Evolutionary conservation across 2,797 vertebrate genomes (phyloP), one percentile per base, ranked within the genome.

Genomic region (Aeoliscus strigatus): DNA sequence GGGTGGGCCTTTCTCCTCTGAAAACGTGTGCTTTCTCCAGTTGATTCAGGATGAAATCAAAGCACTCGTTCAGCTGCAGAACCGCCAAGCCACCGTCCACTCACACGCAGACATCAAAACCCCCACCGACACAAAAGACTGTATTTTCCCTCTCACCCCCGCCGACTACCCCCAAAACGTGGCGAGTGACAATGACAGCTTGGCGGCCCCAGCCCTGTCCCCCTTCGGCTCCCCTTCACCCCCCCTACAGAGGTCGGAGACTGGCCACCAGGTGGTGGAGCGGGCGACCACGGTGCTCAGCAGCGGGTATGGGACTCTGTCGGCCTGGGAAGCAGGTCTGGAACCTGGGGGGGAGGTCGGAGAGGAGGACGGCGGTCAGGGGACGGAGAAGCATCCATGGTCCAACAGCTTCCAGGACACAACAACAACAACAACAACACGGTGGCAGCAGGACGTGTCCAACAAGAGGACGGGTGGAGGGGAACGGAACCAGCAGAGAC

Each of bases 11-110:
- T 15, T 37, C 4, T 31, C 26, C n/a, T 14, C 25, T 28, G 3
- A 43, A 46, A 26, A 48, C n/a, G 4, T 40, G 4, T 5, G 9
- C 23, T 27, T 29, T 30, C 36, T 40, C 45, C 66, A 99, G 96
- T 85, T 91, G 71, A 93, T 98, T 83, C 94, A 94, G 75, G 89
- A 96, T 85, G 94, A 98, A 81, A 92, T 99, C 33, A 93, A 90
- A 72, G 90, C 90, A 32, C 80, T 97, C 71, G 86, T 93, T 69
- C 89, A 89, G 68, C 63, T 91, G 14, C 93, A 94, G 79, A 85
- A 85, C 70, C 85, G 85, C 11, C 85, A 79, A 51, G 38, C 61
- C 36, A 57, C 69, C 15, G 10, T 72, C 50, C 82, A 75, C 14
- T 53, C 70, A 1, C 75, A 72, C 41, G 12, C 67, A 1, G 80